phyloP scores from a whole-genome alignment of 2,113 vertebrate species.

The Sinocyclocheilus rhinocerous region DNA sequence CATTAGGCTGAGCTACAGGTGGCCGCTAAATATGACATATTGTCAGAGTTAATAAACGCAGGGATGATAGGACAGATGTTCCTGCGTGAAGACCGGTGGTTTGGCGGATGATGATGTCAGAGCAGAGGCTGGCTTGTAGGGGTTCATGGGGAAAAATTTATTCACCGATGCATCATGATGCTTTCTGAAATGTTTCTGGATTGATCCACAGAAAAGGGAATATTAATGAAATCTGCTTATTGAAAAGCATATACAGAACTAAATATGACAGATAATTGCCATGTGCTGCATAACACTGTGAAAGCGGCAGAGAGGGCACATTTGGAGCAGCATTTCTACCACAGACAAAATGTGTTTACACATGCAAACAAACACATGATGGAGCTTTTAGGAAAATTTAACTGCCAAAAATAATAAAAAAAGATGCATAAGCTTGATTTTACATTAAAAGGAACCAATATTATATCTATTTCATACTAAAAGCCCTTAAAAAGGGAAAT shows the following conservation, averaged over 20 bases:
- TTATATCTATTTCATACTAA: not conserved
- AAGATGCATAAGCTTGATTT: too few relatives aligned
- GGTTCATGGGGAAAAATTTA: not conserved
- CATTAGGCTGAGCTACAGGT: constrained; percentile 31
- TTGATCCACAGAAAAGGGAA: not conserved
- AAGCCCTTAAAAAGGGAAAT: not conserved
- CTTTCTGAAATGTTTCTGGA: not conserved
- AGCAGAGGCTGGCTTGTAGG: not conserved
- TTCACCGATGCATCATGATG: not conserved
- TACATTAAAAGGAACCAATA: not conserved
- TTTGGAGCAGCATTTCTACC: not conserved
- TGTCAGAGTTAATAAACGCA: constrained; percentile 22
- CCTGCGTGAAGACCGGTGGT: not conserved
- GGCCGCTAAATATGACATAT: constrained; percentile 25
- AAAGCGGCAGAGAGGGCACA: not conserved
- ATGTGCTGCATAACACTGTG: not conserved
- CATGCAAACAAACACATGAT: not conserved
- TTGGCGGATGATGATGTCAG: constrained; percentile 5
- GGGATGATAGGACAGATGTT: constrained; percentile 27
- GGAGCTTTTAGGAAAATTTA: not conserved
- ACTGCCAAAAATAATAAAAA: too few relatives aligned
- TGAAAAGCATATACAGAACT: not conserved
- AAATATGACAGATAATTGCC: not conserved
- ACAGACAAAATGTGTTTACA: not conserved
- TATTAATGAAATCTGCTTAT: not conserved